Percentiles rank a stretch among this genome's conserved stretches.
These are phyloP conservation scores for Remorina albescens DNA, from an alignment of 2,797 vertebrate genomes.

Conservation along the genomic window DNA sequence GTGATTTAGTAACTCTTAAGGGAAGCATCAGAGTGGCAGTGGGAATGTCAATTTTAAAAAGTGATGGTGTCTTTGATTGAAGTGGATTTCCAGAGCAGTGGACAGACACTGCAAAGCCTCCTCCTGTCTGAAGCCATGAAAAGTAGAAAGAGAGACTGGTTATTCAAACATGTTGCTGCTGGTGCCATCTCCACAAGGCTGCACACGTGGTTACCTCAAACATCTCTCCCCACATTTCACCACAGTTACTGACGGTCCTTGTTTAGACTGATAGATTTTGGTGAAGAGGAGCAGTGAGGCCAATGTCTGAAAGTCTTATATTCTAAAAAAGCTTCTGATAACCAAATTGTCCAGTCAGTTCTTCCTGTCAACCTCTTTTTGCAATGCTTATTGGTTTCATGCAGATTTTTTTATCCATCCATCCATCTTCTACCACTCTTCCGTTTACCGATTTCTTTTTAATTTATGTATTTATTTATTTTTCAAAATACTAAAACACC, in stretches of 20 bases:
- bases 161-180: constrained; percentile 30
- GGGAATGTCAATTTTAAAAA: constrained; percentile 55
- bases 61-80: constrained; percentile 35
- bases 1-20: constrained; percentile 55
- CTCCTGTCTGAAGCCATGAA: constrained; percentile 23
- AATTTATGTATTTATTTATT: too few relatives aligned
- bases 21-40: constrained; percentile 36
- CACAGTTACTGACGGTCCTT: constrained; percentile 27
- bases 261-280: constrained; percentile 31
- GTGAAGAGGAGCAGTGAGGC: constrained; percentile 5
- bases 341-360: constrained; percentile 24
- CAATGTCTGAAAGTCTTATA: constrained; percentile 12
- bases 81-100: constrained; percentile 34
- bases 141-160: constrained; percentile 1
- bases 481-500: not conserved
- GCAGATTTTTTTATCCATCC: constrained; percentile 10
- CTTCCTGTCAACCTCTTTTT: constrained; percentile 27
- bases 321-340: constrained; percentile 30
- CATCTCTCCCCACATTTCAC: constrained; percentile 22
- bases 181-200: constrained; percentile 5
- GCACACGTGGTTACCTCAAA: constrained; percentile 28
- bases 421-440: too few relatives aligned
- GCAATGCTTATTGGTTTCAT: not conserved
- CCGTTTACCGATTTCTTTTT: too few relatives aligned
- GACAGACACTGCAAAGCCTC: constrained; percentile 9